Evolutionary conservation across 1,140 invertebrate genomes (phyloP), one percentile per base, ranked within the genome.

Genomic region (Hormaphis cornu): DNA sequence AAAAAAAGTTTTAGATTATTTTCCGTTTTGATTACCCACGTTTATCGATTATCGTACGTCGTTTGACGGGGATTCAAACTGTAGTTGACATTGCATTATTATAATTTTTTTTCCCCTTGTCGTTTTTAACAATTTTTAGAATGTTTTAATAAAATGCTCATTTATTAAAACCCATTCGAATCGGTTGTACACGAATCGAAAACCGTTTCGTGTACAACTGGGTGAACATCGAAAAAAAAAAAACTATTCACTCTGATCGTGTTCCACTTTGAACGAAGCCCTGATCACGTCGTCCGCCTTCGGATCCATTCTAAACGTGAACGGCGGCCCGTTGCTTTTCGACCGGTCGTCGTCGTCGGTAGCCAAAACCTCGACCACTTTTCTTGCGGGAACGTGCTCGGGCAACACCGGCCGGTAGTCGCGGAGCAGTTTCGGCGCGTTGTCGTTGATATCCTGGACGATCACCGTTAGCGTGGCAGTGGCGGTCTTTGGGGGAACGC

Each of bases 401-500:
- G 89, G 89, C 56, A 97, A 82, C 10, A 97, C 90, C 0, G 95
- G 94, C 54, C 91, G 83, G 77, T 97, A 97, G 75, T 95, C 91
- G 76, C 94, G 90, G 2, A 92, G 81, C 80, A 95, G 94, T 72
- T 87, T 89, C 1, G 93, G 93, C 1, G 89, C 88, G 78, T 92
- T 97, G 75, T 98, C 96, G 78, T 98, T 98, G 69, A 98, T 94
- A 75, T 98, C 95, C 77, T 91, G 89, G 0, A 98, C 93, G 71
- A 94, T 91, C 0, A 98, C 91, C 0, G 91, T 94, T 18, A 98
- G 80, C 1, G 93, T 97, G 0, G 94, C 95, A 2, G 94, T 97
- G 4, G 95, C 94, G 6, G 94, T 98, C 80, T 93, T 91, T 0
- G 93, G 87, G 9, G 95, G 95, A 18, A 90, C 86, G 22, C 93